Conservation (phyloP, 2,888 invertebrate species). For the Merodon equestris region DNA sequence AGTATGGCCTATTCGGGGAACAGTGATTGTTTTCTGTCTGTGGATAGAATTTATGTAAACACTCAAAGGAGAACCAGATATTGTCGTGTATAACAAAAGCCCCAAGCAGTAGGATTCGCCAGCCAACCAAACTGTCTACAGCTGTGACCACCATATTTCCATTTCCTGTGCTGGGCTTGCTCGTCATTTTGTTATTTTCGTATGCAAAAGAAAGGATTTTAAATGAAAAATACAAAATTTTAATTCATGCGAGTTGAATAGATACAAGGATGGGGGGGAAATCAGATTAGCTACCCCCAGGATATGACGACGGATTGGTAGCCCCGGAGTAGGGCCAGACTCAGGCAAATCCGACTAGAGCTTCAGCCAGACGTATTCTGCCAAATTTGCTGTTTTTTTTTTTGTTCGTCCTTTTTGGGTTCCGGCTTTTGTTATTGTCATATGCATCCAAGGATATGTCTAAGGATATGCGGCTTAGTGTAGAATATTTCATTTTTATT, state of each 20-base stretch:
- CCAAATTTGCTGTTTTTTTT: constrained; percentile 44
- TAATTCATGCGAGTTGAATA: constrained; percentile 45
- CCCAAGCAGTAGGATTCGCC: constrained; percentile 28
- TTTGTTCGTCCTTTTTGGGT: background rate
- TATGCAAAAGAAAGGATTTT: constrained; percentile 33
- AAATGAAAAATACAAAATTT: constrained; percentile 48
- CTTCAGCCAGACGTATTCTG: constrained; percentile 38
- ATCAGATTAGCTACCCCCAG: constrained; percentile 44
- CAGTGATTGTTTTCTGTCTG: no score
- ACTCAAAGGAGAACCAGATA: constrained; percentile 29
- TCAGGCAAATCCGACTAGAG: no score
- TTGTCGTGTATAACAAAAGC: constrained; percentile 29
- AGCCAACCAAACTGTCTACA: constrained; percentile 62
- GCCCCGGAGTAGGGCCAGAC: constrained; percentile 44
- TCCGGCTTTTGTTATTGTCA: no score
- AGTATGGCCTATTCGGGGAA: no score
- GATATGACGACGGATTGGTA: constrained; percentile 38
- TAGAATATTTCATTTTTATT: constrained; percentile 64
- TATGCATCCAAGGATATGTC: constrained; percentile 30
- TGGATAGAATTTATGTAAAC: no score
- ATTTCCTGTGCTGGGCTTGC: constrained; percentile 8
- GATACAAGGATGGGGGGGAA: constrained; percentile 30
- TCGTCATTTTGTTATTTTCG: constrained; percentile 2
- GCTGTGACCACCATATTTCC: constrained; percentile 46
- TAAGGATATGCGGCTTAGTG: constrained; percentile 45